Evolutionary conservation across 1,140 invertebrate species (phyloP).

Genomic region (Drosophila rufa): DNA sequence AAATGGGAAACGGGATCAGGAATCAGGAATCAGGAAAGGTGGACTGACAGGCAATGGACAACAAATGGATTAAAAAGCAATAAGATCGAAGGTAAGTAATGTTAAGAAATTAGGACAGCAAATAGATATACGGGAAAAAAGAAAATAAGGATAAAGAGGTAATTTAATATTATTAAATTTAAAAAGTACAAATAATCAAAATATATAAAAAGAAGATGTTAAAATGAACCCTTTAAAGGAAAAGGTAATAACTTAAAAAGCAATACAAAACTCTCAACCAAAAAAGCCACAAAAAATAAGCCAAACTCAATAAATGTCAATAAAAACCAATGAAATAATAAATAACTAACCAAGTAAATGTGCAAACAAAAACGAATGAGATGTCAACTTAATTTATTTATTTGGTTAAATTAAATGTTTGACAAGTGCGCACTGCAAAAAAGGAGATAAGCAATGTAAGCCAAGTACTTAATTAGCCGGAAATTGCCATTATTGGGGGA

Average conservation of each 20-base stretch:
- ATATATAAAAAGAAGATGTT: background rate
- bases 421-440: background rate
- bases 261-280: background rate
- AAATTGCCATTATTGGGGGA: constrained; percentile 31
- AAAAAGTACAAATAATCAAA: no score
- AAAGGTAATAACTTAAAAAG: background rate
- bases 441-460: constrained; percentile 3
- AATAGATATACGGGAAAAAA: no score
- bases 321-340: background rate
- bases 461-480: constrained; percentile 24
- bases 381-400: constrained; percentile 16
- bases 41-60: background rate
- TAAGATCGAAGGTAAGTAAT: background rate
- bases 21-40: background rate
- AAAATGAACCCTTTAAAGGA: background rate
- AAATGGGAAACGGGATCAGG: background rate
- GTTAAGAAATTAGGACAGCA: background rate
- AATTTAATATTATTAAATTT: no score
- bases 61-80: background rate
- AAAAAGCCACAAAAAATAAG: background rate
- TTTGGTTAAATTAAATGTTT: constrained; percentile 18
- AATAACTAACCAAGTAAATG: background rate
- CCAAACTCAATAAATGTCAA: background rate
- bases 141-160: background rate
- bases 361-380: background rate